phyloP scores from a whole-genome alignment of 2,797 vertebrate species.

The Myotis planiceps region DNA sequence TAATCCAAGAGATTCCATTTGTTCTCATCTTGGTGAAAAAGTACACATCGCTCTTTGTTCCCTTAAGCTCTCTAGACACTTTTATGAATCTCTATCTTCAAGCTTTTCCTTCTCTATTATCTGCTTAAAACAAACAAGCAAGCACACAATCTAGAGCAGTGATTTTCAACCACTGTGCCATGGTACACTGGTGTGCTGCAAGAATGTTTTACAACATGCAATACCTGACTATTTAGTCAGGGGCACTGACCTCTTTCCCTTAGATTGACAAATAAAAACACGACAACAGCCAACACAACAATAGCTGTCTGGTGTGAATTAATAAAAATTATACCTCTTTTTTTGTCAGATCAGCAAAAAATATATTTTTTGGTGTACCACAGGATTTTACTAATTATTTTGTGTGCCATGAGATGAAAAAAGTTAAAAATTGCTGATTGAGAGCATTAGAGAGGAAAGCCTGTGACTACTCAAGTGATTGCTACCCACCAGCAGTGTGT shows the following conservation, averaged over 20 bases:
- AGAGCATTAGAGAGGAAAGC: background rate
- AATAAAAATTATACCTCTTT: background rate
- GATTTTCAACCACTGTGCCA: background rate
- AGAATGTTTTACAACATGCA: background rate
- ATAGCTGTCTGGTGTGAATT: background rate
- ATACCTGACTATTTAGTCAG: background rate
- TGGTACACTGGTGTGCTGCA: background rate
- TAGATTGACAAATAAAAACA: background rate
- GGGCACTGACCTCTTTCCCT: background rate
- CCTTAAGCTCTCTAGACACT: background rate
- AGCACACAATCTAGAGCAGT: background rate
- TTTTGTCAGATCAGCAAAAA: background rate
- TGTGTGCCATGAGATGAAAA: background rate
- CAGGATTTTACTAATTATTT: background rate
- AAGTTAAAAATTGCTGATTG: background rate
- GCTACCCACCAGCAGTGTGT: background rate
- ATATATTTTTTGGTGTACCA: too few species aligned
- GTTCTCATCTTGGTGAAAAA: background rate
- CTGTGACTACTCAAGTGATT: background rate
- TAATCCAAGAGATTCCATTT: background rate
- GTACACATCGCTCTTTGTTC: background rate
- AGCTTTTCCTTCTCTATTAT: background rate
- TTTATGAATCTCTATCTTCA: background rate
- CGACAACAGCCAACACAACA: background rate
- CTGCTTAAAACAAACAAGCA: conserved; percentile 37